A percentile compares a stretch with the other conserved stretches of the same genome.
Evolutionary conservation across 2,888 invertebrate species (phyloP).

Genomic region (Ophioninae sp.): DNA sequence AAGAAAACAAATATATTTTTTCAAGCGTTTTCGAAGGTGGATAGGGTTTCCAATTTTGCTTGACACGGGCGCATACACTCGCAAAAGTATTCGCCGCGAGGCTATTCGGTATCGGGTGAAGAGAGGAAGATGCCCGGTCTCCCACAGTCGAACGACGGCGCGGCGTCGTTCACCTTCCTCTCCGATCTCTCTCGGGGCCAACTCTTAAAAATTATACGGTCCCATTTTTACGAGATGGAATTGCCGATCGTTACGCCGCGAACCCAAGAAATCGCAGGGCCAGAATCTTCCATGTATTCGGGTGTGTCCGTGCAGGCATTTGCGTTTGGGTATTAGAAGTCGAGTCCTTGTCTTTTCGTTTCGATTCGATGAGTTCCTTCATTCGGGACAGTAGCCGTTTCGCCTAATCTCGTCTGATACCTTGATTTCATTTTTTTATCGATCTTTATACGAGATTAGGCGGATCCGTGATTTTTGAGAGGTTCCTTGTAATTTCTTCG

Average conservation of each 20-base stretch:
- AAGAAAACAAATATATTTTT: not conserved
- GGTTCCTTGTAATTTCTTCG: constrained; percentile 1
- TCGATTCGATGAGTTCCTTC: constrained; percentile 24
- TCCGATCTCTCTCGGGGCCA: constrained; percentile 42
- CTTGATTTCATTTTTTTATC: constrained; percentile 27
- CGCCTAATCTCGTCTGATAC: constrained; percentile 1
- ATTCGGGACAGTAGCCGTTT: constrained; percentile 34
- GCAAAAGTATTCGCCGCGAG: constrained; percentile 43
- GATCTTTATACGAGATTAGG: not conserved
- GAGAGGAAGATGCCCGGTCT: constrained; percentile 6
- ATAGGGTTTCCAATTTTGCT: constrained; percentile 28
- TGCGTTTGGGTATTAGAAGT: not conserved
- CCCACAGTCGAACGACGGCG: constrained; percentile 37
- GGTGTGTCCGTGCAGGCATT: constrained; percentile 6
- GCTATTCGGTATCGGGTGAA: constrained; percentile 25
- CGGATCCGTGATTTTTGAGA: not conserved
- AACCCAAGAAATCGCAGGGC: constrained; percentile 60
- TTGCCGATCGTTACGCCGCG: constrained; percentile 64
- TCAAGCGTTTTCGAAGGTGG: constrained; percentile 6
- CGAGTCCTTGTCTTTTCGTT: constrained; percentile 16
- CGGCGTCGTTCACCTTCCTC: constrained; percentile 38
- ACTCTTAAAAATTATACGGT: constrained; percentile 65
- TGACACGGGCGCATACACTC: constrained; percentile 26
- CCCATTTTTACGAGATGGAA: constrained; percentile 66
- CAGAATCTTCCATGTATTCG: constrained; percentile 4